These are phyloP conservation scores for Neodiprion pinetum DNA, from an alignment of 1,140 invertebrate species.

Conservation along the genomic window DNA sequence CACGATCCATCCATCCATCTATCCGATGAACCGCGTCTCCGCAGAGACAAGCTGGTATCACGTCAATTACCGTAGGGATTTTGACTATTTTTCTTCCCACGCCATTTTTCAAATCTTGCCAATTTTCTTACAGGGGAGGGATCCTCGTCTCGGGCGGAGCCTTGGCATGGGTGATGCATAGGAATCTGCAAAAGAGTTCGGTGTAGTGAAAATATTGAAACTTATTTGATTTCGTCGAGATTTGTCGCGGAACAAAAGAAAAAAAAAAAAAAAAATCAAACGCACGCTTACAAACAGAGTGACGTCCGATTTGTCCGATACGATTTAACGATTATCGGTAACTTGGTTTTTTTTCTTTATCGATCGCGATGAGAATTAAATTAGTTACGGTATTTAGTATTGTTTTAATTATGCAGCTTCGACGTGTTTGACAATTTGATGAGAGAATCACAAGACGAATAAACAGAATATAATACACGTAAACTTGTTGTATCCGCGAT, in stretches of 20 bases:
- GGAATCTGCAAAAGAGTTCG: constrained; percentile 41
- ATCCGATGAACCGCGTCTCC: not conserved
- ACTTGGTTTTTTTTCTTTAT: constrained; percentile 22
- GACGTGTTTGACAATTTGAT: not conserved
- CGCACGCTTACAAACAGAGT: constrained; percentile 33
- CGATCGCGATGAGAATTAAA: not conserved
- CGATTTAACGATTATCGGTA: constrained; percentile 33
- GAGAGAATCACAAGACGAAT: not conserved
- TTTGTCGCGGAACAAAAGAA: not conserved
- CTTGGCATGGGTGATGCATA: constrained; percentile 51
- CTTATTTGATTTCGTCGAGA: constrained; percentile 26
- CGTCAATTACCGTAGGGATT: not conserved
- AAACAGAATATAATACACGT: not conserved
- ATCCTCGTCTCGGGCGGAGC: constrained; percentile 55
- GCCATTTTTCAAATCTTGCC: not conserved
- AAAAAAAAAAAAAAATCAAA: constrained; percentile 25
- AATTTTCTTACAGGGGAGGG: constrained; percentile 53
- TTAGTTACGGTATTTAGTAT: too few species aligned
- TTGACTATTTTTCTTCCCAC: not conserved
- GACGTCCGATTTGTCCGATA: constrained; percentile 23
- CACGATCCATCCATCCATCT: not conserved
- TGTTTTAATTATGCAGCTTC: not conserved
- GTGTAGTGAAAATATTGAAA: constrained; percentile 5
- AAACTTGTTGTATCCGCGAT: not conserved
- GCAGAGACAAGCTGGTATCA: not conserved